Base-by-base conservation (phyloP, 2,797 vertebrate species). In the Capromys pilorides region DNA sequence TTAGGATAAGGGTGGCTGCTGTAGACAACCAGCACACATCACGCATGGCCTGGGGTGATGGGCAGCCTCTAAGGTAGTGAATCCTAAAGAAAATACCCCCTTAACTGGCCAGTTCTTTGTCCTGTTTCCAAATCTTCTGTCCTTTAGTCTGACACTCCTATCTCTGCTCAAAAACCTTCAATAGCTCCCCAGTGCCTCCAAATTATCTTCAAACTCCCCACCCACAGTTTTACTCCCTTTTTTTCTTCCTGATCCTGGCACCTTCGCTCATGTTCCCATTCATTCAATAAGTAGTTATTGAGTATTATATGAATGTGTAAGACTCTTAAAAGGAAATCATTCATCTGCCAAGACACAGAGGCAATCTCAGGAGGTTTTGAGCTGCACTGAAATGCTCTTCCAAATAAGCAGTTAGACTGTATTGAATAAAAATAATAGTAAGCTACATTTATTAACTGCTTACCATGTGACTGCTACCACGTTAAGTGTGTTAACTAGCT, bases 41-140 rank as follows among this genome's bases (percentile, higher is more conserved):
- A 7, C 31, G 28, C 0, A 0, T 51, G 36, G 33, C 33, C 57
- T 45, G n/a, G 22, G 5, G 69, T 13, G 22, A 39, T 59, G 19
- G 5, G 6, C 24, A 41, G 54, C 54, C 78, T 84, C 45, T 87
- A 4, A 62, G 13, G 31, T 31, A 39, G 19, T 19, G 10, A 67
- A 13, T 14, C 28, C 0, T 2, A 14, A 62, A 62, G 28, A 19
- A 89, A 93, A 88, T 10, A n/a, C 33, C 26, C 57, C 67, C 64
- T 81, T 54, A 24, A 49, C 69, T 66, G 54, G 49, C 77, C 62
- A 91, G 10, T 5, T 57, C 3, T 69, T 89, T 22, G 0, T 73
- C 49, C 39, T 88, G 9, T 88, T 77, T 94, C 22, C 69, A 69
- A n/a, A 28, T 19, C 61, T 36, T 73, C 24, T 49, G 8, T 83